phyloP scores from a whole-genome alignment of 2,797 vertebrate species.

The Poliocrania exsul region DNA sequence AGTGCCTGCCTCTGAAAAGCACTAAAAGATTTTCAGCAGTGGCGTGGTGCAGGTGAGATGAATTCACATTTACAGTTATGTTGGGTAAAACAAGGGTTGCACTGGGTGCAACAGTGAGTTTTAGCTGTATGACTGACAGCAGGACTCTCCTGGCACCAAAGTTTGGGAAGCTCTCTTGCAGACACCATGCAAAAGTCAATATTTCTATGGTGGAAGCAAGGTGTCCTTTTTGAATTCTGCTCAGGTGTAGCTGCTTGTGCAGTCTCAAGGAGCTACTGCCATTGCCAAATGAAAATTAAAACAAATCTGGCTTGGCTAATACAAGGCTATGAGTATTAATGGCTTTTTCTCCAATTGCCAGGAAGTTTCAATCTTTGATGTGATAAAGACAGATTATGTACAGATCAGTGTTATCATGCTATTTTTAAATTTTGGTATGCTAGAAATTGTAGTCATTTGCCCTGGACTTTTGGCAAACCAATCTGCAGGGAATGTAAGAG shows the following conservation, averaged over 20 bases:
- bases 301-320: constrained; percentile 68
- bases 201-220: background rate
- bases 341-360: constrained; percentile 61
- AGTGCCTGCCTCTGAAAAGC: background rate
- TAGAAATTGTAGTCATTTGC: constrained; percentile 1
- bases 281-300: constrained; percentile 75
- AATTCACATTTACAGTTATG: background rate
- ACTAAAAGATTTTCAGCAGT: background rate
- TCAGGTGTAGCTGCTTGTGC: constrained; percentile 57
- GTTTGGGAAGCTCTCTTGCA: background rate
- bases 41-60: fast-evolving
- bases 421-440: constrained; percentile 30
- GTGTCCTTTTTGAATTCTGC: constrained; percentile 52
- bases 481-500: background rate
- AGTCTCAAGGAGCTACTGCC: constrained; percentile 48
- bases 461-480: background rate
- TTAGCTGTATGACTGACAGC: background rate
- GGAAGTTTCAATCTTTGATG: constrained; percentile 44
- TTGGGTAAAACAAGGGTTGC: background rate
- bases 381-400: constrained; percentile 48
- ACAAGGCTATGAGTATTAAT: constrained; percentile 62
- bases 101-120: background rate
- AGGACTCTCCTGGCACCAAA: background rate
- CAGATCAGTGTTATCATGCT: background rate
- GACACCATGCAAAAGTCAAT: background rate